These are phyloP conservation scores for Antheraea pernyi DNA, from an alignment of 1,140 invertebrate genomes.

Conservation along the genomic window DNA sequence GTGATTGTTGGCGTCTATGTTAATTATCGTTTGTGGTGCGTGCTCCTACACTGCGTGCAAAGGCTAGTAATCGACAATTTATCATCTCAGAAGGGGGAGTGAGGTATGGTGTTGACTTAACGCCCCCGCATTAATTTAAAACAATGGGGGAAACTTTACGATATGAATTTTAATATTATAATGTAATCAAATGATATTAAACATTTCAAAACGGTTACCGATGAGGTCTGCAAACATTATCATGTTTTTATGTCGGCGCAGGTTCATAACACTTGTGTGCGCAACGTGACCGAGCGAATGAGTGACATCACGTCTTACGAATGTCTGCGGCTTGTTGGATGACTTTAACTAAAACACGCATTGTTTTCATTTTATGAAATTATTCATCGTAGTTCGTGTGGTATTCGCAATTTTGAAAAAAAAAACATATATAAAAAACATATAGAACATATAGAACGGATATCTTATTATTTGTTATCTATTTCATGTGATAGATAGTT, in stretches of 20 bases:
- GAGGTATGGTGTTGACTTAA: too few species aligned
- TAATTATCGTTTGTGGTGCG: conserved; percentile 16
- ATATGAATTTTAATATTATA: neutral
- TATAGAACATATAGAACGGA: too few species aligned
- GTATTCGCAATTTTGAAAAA: too few species aligned
- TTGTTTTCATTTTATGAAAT: conserved; percentile 17
- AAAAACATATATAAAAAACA: too few species aligned
- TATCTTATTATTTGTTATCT: too few species aligned
- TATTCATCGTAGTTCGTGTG: too few species aligned
- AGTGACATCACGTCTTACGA: conserved; percentile 61
- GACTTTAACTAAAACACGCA: conserved; percentile 22
- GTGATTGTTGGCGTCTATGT: conserved; percentile 16
- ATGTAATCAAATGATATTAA: neutral
- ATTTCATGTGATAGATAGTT: too few species aligned
- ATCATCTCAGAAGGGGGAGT: conserved; percentile 6
- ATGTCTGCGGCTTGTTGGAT: conserved; percentile 36
- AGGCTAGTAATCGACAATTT: neutral
- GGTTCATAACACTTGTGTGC: conserved; percentile 48
- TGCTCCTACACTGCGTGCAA: conserved; percentile 8
- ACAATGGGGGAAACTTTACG: neutral
- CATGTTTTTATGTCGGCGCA: conserved; percentile 57
- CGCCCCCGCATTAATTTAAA: neutral
- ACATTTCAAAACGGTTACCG: neutral
- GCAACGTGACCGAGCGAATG: conserved; percentile 51
- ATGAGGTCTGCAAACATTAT: conserved; percentile 51